Evolutionary conservation across 2,113 vertebrate genomes (phyloP), one percentile per base, ranked within the genome.

Genomic region (Oncorhynchus tshawytscha): DNA sequence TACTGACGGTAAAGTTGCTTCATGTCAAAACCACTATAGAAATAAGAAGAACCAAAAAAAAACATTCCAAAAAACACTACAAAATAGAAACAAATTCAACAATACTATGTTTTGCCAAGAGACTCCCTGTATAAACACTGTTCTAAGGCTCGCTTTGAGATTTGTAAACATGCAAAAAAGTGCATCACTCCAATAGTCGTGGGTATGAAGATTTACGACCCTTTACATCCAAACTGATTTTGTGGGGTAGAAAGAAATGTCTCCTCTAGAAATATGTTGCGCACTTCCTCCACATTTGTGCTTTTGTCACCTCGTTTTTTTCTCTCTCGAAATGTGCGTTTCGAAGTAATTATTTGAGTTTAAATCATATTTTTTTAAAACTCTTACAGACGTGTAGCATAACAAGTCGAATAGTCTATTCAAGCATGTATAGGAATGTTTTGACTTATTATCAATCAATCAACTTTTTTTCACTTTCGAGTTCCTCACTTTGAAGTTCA

Each of bases 41-140:
- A 75, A 29, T 45, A 59, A n/a, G 18, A 75, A n/a, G 15, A 74
- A 66, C 7, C 16, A 3, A 7, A 27, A 70, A 67, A 11, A 4
- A 73, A 27, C 34, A 45, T 2, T 6, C 22, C 18, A 60, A 57
- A 77, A 31, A 72, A 70, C 4, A 65, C 34, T 45, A 57, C 31
- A 69, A 68, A 78, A 72, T 5, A 49, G 27, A 60, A 70, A 67
- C 66, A 66, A 73, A 49, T 77, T 57, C 62, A 73, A 59, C 64
- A 72, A 78, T n/a, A 69, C 2, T 48, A 20, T 70, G 20, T 60
- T 75, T 57, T 70, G 74, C 72, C 76, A 73, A 67, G 18, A 85
- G 83, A 79, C 79, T 88, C 82, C 84, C 87, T 90, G 80, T 86
- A 69, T 51, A n/a, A 72, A 68, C 22, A 64, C 13, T 70, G 22